phyloP scores from a whole-genome alignment of 2,888 invertebrate species.

The Drosophila formosana region DNA sequence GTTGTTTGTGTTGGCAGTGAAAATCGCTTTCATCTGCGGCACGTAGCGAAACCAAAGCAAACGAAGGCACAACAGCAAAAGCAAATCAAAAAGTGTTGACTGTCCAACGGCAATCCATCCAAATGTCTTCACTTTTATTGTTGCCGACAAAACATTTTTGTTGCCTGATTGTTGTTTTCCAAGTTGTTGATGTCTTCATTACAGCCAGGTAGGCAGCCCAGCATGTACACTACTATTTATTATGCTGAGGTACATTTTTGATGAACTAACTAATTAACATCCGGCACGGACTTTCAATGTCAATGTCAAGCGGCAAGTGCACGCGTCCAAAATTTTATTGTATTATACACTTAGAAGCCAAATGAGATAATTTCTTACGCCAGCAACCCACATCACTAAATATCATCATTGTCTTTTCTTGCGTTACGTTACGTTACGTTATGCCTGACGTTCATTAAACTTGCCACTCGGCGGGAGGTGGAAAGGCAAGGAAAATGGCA shows the following conservation, averaged over 20 bases:
- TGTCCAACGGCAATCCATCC: slow-evolving; percentile 35
- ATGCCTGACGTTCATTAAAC: slow-evolving; percentile 36
- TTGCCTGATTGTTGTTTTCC: slow-evolving; percentile 18
- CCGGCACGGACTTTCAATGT: slow-evolving; percentile 74
- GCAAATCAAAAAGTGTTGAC: slow-evolving; percentile 21
- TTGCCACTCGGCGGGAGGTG: not conserved
- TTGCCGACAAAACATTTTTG: slow-evolving; percentile 50
- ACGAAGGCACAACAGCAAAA: slow-evolving; percentile 27
- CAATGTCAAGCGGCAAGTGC: slow-evolving; percentile 58
- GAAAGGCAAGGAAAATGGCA: not conserved
- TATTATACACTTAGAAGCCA: slow-evolving; percentile 17
- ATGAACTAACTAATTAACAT: slow-evolving; percentile 76
- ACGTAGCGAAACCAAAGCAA: slow-evolving; percentile 44
- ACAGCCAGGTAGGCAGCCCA: not conserved
- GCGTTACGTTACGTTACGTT: not conserved
- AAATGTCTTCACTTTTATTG: slow-evolving; percentile 68
- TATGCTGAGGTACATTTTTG: slow-evolving; percentile 48
- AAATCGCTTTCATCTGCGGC: slow-evolving; percentile 63
- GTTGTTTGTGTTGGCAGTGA: slow-evolving; percentile 33
- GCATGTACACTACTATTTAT: not conserved
- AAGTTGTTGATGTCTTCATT: slow-evolving; percentile 65
- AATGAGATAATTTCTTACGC: slow-evolving; percentile 65
- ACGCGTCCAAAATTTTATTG: slow-evolving; percentile 43
- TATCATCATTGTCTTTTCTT: slow-evolving; percentile 26
- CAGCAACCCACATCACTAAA: slow-evolving; percentile 21